Base-by-base conservation (phyloP, 2,797 vertebrate genomes). In the Melanogrammus aeglefinus region DNA sequence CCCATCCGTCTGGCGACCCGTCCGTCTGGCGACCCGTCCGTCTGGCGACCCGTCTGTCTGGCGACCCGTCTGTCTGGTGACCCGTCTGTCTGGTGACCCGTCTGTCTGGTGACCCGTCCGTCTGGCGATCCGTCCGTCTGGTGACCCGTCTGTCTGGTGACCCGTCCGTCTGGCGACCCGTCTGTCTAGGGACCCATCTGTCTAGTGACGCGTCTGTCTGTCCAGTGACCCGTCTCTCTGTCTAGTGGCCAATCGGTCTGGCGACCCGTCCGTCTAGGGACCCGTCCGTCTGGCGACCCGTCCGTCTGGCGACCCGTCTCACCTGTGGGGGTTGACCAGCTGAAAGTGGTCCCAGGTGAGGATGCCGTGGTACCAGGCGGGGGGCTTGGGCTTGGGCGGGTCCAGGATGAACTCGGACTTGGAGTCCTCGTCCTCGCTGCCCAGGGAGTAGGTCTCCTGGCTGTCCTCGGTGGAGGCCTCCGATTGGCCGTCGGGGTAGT, bases 381-480 rank as follows among this genome's bases (percentile, higher is more conserved):
- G 98, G 0, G 97, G 96, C 84, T 98, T 98, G 70, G 97, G 97
- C 90, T 99, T 99, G 1, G 98, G 98, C 1, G 98, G 98, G 89
- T 99, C 98, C 88, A 99, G 95, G 90, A 99, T 99, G 91, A 99
- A 99, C 92, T 99, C 98, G 0, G 97, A 99, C 93, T 99, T 99
- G 35, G 97, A 98, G 88, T 99, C 97, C 81, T 99, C 98, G 83
- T 99, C 98, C 76, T 99, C 96, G 91, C 97, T 99, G 86, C 97
- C 97, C 75, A 97, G 94, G 0, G 97, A 99, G 85, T 97, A 95
- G 0, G 96, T 96, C 89, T 99, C 98, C 75, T 97, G 97, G 18
- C 96, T 96, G 92, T 99, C 98, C 92, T 99, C 97, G 0, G 97
- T 99, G 74, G 97, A 99, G 14, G 97, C 97, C 91, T 99, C 97